Base-by-base conservation (phyloP, 2,113 vertebrate species). In the Struthio camelus region DNA sequence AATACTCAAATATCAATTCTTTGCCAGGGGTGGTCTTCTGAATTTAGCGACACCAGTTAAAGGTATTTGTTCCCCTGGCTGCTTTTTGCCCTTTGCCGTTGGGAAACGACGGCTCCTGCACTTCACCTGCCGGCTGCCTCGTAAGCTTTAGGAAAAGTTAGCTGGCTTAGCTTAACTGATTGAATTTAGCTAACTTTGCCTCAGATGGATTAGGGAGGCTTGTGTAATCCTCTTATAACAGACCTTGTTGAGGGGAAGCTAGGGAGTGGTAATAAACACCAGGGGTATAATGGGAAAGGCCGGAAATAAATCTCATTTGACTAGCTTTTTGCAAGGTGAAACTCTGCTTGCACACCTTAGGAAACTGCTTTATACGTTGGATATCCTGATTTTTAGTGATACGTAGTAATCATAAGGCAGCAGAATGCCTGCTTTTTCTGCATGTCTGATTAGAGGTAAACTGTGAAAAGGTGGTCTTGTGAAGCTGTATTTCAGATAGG, bases 151-250 rank as follows among this genome's bases (percentile, higher is more conserved):
- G 54, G 42, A 66, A 54, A 48, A n/a, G 51, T 6, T 71, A 61
- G 28, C 79, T 87, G 79, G 65, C 40, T 62, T 36, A 38, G n/a
- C 85, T 85, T 54, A 53, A 5, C 20, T 32, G 64, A 20, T 73
- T 90, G 85, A 70, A 16, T 50, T 40, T 88, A 67, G 53, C 88
- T 83, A 32, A 44, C 17, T 72, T 87, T 61, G 53, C 44, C 19
- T 42, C 65, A 42, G 51, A 1, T 56, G 85, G 85, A 44, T 90
- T 73, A 90, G 58, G 42, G 36, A 56, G 19, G 58, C 2, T 80
- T 46, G n/a, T 56, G 62, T 94, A 88, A 90, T 90, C 85, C 80
- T 80, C 32, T 92, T 93, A 40, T 6, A 66, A 80, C 72, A 95
- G 53, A 20, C 72, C 71, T 56, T 46, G 82, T 66, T 0, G 0